Conservation (phyloP, 2,113 vertebrate genomes). For the Cairina moschata region DNA sequence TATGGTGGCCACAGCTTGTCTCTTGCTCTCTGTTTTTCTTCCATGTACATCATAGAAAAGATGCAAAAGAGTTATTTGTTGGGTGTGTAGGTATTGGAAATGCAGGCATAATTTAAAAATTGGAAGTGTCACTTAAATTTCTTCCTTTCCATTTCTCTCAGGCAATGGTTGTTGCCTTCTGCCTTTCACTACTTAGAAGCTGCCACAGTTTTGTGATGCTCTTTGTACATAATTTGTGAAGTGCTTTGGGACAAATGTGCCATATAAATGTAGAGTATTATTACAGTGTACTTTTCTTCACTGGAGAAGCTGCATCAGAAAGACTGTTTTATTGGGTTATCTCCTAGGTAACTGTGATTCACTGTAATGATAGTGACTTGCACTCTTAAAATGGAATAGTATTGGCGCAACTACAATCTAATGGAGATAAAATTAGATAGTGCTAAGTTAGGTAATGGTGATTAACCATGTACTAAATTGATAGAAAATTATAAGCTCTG, state of each 20-base stretch:
- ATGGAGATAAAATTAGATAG: slow-evolving; percentile 7
- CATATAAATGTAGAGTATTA: slow-evolving; percentile 12
- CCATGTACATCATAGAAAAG: background rate
- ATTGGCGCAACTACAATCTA: background rate
- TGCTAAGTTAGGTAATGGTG: background rate
- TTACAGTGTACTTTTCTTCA: background rate
- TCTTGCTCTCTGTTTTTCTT: background rate
- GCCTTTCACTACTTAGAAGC: background rate
- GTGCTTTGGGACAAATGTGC: slow-evolving; percentile 3
- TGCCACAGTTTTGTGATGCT: background rate
- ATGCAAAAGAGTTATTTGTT: background rate
- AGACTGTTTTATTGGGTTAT: slow-evolving; percentile 38
- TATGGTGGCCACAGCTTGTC: background rate
- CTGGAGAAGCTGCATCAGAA: background rate
- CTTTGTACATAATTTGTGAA: background rate
- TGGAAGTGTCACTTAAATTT: background rate
- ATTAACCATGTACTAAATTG: slow-evolving; percentile 1
- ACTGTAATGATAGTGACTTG: slow-evolving; percentile 20
- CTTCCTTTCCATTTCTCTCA: background rate
- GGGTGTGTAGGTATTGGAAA: background rate
- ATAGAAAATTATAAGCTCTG: slow-evolving; percentile 16
- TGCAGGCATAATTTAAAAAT: background rate
- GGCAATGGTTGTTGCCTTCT: background rate
- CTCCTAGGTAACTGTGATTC: slow-evolving; percentile 46
- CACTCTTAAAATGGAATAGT: slow-evolving; percentile 21